Evolutionary conservation across 1,140 invertebrate genomes (phyloP), one percentile per base, ranked within the genome.

Genomic region (Sarcophaga bullata): DNA sequence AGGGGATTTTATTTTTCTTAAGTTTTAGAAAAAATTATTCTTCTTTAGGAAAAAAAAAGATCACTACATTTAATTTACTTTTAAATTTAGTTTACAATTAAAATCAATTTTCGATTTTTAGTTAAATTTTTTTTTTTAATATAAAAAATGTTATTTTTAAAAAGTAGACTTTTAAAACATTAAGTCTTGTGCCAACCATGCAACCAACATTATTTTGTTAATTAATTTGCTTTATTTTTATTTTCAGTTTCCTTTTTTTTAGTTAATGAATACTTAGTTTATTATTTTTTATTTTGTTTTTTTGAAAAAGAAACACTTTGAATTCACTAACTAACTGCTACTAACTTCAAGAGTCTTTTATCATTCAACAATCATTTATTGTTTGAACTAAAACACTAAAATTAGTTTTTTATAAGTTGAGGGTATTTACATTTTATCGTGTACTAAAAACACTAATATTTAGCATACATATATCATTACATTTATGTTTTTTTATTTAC

Each of bases 381-480:
- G 86, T 37, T 85, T 86, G 84, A 86, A 87, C 86, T 87, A 87
- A 87, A 73, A 83, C 83, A 87, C 86, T 87, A 86, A 86, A 85
- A 84, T 83, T 86, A 86, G 80, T 15, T 11, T 15, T 11, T 19
- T 50, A 50, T 86, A 86, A 87, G 86, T 87, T 81, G 84, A 87
- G 85, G 86, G 73, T 10, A 73, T 82, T 75, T 82, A 62, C 46
- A n/a, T 76, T n/a, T 76, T n/a, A 78, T 78, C 48, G 25, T 50
- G 73, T 25, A 78, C 81, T 62, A 82, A 62, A 82, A 86, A 81
- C 86, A 84, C 87, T 73, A 83, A 37, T 58, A 58, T 58, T 58
- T n/a, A 58, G 54, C 25, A 37, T 85, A 83, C 85, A 86, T 83
- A 82, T 84, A 80, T 62, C 50, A 83, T 48, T n/a, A 2, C 1